phyloP scores from a whole-genome alignment of 2,888 invertebrate genomes.

The Ischnus inquisitorius region DNA sequence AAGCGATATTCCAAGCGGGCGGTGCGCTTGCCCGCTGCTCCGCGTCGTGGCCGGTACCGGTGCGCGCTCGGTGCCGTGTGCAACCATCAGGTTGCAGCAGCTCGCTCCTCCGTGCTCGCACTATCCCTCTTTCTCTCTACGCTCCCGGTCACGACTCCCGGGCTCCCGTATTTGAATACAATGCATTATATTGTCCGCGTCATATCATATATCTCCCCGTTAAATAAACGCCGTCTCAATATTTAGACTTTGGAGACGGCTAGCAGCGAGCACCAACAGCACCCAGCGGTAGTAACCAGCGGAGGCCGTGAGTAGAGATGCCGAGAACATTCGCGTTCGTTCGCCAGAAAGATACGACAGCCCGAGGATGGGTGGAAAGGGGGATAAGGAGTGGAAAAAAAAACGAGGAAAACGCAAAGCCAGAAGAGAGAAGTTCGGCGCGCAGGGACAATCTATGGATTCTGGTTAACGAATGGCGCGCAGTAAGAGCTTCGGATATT shows the following conservation, averaged over 20 bases:
- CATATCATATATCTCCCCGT: slow-evolving; percentile 85
- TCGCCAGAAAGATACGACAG: slow-evolving; percentile 55
- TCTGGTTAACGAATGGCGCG: no score
- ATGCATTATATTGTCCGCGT: slow-evolving; percentile 86
- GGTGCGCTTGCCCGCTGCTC: slow-evolving; percentile 52
- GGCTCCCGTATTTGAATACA: slow-evolving; percentile 85
- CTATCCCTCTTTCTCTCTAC: slow-evolving; percentile 71
- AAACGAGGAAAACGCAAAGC: neutral
- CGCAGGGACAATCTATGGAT: slow-evolving; percentile 67
- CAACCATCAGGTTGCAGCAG: slow-evolving; percentile 58
- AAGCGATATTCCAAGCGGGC: slow-evolving; percentile 69
- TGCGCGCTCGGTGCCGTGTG: slow-evolving; percentile 50
- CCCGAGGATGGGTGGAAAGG: slow-evolving; percentile 62
- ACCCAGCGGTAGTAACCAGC: slow-evolving; percentile 39
- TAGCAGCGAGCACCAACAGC: slow-evolving; percentile 64
- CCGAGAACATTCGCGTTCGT: slow-evolving; percentile 33
- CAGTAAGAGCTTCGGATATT: no score
- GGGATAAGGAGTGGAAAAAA: slow-evolving; percentile 18
- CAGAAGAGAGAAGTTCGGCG: neutral
- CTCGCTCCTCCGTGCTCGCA: slow-evolving; percentile 41
- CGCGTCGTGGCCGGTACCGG: slow-evolving; percentile 59
- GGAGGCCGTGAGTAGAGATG: slow-evolving; percentile 55
- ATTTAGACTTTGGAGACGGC: slow-evolving; percentile 83
- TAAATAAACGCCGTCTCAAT: slow-evolving; percentile 85
- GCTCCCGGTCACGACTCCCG: slow-evolving; percentile 85